Base-by-base conservation (phyloP, 2,797 vertebrate genomes). In the Cheracebus regulus region DNA sequence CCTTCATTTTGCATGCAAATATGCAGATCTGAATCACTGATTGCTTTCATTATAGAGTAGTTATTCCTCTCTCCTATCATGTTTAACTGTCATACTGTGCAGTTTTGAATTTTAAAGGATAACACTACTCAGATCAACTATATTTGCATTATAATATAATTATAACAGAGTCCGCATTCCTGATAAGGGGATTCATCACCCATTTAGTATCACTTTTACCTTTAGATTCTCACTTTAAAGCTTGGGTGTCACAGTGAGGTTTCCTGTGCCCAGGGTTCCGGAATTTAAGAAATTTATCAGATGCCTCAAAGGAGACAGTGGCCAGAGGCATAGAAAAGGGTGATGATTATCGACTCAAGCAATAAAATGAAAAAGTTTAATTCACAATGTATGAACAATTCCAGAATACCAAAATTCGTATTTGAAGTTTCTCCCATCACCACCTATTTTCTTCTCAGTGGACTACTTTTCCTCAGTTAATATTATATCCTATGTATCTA, bases 201-300 rank as follows among this genome's bases (percentile, higher is more conserved):
- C 46, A 83, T 90, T 95, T 24, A 95, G 6, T 82, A 78, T 87
- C 64, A 79, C 5, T 41, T 95, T 96, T 95, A 57, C 79, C 55
- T 93, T 92, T 89, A 30, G 81, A 89, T 93, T 85, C 41, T 95
- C 30, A 67, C 17, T 90, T 95, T 88, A 93, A 88, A 95, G 46
- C 14, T 85, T 33, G 67, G 28, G 8, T 36, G 64, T 85, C 41
- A 75, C 41, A n/a, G 1, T 7, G 17, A 64, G 30, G 17, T 82
- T 44, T 88, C 79, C 55, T 64, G 9, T 48, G 24, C 19, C 57
- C 17, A 70, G 33, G 50, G 22, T 81, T 78, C 48, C 88, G 93
- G 22, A 84, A 96, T 95, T 95, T 92, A 87, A 97, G 28, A 85
- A 19, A 85, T 96, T 94, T 70, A 93, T 90, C n/a, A 61, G 46